Evolutionary conservation across 2,113 vertebrate genomes (phyloP).

Genomic region (Bubo scandiacus): DNA sequence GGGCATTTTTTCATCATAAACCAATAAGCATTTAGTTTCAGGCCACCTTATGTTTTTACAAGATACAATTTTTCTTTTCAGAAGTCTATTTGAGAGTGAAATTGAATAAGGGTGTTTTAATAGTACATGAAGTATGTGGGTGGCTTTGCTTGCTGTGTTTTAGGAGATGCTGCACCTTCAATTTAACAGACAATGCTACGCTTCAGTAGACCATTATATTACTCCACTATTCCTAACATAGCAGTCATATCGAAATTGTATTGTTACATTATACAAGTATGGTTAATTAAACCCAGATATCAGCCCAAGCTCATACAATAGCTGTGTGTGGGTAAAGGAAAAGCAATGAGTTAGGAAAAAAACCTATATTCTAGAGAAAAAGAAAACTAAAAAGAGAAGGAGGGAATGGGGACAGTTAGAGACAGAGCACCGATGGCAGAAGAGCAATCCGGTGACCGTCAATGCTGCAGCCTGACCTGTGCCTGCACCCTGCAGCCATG

Average conservation of each 20-base stretch:
- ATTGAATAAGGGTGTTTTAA: slow-evolving; percentile 43
- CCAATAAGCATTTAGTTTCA: slow-evolving; percentile 14
- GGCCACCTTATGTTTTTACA: slow-evolving; percentile 15
- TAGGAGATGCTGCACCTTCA: slow-evolving; percentile 27
- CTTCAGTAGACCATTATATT: slow-evolving; percentile 59
- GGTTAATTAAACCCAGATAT: slow-evolving; percentile 48
- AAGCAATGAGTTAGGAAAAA: background rate
- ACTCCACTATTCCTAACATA: background rate
- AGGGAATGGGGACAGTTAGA: background rate
- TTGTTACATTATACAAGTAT: slow-evolving; percentile 5
- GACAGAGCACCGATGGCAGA: background rate
- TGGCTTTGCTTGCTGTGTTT: slow-evolving; percentile 38
- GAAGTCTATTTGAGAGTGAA: slow-evolving; percentile 42
- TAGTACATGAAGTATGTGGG: slow-evolving; percentile 8
- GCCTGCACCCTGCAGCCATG: background rate
- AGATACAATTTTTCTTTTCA: slow-evolving; percentile 19
- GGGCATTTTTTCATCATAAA: slow-evolving; percentile 32
- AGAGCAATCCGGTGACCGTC: background rate
- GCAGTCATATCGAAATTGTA: background rate
- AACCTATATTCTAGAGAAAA: background rate
- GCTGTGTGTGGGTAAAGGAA: background rate
- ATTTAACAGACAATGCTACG: slow-evolving; percentile 12
- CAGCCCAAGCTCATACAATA: background rate
- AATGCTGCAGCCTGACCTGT: background rate
- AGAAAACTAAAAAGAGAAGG: background rate